These are phyloP conservation scores for Plodia interpunctella DNA, from an alignment of 1,140 invertebrate species.

Conservation along the genomic window DNA sequence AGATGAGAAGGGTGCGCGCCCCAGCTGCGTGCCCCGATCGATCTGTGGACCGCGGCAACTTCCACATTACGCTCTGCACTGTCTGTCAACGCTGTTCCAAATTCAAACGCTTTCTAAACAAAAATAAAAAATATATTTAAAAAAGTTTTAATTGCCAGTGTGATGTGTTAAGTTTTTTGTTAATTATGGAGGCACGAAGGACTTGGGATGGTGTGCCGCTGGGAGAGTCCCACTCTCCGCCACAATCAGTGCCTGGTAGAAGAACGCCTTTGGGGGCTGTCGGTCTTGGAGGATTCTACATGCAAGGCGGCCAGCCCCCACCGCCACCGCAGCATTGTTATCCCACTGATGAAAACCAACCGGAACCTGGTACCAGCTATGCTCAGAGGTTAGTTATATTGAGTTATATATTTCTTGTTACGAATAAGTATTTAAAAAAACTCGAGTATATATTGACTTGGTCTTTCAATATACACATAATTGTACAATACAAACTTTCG, in stretches of 20 bases:
- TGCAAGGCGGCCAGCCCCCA: conserved; percentile 79
- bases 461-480: not conserved
- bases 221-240: conserved; percentile 76
- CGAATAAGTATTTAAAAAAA: not conserved
- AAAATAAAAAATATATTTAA: conserved; percentile 20
- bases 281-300: conserved; percentile 88
- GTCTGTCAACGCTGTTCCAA: conserved; percentile 55
- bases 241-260: conserved; percentile 81
- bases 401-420: not conserved
- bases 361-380: conserved; percentile 78
- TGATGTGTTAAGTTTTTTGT: conserved; percentile 39
- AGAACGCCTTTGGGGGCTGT: conserved; percentile 89
- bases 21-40: conserved; percentile 71
- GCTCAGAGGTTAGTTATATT: conserved; percentile 52
- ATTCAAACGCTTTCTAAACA: conserved; percentile 39
- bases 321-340: conserved; percentile 75
- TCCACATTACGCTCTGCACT: conserved; percentile 53
- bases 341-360: conserved; percentile 88
- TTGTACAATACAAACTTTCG: too few relatives aligned
- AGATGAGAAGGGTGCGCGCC: conserved; percentile 73
- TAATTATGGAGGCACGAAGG: conserved; percentile 65
- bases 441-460: not conserved
- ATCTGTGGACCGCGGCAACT: conserved; percentile 66
- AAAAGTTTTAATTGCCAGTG: conserved; percentile 23
- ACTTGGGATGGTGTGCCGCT: conserved; percentile 66